Base-by-base conservation (phyloP, 1,140 invertebrate species). In the Schlechtendalia chinensis region DNA sequence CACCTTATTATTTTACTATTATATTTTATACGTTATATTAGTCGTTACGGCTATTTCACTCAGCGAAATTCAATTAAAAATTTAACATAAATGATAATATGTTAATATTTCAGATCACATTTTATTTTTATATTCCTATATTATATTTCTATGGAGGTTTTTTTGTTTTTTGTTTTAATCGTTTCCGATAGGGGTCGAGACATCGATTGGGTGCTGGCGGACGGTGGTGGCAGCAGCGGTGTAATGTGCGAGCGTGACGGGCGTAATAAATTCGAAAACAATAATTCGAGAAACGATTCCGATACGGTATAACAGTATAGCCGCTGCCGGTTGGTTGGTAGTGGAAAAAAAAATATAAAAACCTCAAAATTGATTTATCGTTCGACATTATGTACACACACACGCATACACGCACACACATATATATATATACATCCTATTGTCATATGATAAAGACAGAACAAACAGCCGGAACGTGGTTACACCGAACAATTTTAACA, bases 181-280 rank as follows among this genome's bases (percentile, higher is more conserved):
- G 69, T 54, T 54, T 72, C 24, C 47, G 67, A 69, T 50, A 47
- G 45, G n/a, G 39, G 45, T 69, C 65, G 45, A 59, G 39, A 24
- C 65, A 50, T 71, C 24, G 67, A 61, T 77, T 17, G 53, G 29
- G 17, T 27, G n/a, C 27, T 54, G 29, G 27, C 27, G 12, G 29
- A 39, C 65, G 61, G 61, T 22, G n/a, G 2, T 65, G 61, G 27
- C n/a, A 16, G 32, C 11, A n/a, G 27, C 14, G 11, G 22, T 22
- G 27, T 47, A n/a, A 32, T 24, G 58, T 22, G 29, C 74, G 56
- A 63, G 74, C 45, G 32, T 50, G n/a, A 63, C 56, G 56, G 56
- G 56, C 74, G 47, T 72, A 54, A 72, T 72, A 72, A 72, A 72
- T 72, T 72, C 47, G 17, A 54, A 72, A 72, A 72, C 69, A 72